Evolutionary conservation across 2,113 vertebrate genomes (phyloP).

Genomic region (Calyptommatus sinebrachiatus): DNA sequence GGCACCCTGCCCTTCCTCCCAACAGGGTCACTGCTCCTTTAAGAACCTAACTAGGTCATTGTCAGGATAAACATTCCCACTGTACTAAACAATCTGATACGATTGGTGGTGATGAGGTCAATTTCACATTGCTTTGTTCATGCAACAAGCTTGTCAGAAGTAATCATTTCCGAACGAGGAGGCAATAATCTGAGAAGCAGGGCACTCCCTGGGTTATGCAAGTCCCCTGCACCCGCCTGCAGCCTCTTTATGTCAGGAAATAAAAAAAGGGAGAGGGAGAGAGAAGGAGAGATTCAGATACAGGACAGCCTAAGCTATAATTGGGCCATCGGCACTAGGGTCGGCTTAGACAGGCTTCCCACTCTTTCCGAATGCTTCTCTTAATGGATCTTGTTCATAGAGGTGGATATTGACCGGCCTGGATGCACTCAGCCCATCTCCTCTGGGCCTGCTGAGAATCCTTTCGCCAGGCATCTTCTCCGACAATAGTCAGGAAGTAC

Average conservation of each 20-base stretch:
- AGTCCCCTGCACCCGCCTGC: neutral
- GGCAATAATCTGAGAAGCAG: constrained; percentile 28
- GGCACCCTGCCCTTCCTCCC: rapidly evolving
- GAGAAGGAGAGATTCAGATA: neutral
- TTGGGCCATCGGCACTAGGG: rapidly evolving
- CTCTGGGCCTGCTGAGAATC: no score
- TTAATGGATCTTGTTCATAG: neutral
- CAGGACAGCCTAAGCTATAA: neutral
- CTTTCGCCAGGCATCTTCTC: no score
- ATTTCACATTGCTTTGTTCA: constrained; percentile 62
- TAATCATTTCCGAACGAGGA: constrained; percentile 55
- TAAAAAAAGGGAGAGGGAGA: neutral
- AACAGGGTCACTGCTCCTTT: constrained; percentile 50
- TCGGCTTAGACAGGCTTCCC: neutral
- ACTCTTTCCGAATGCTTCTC: neutral
- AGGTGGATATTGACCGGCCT: neutral
- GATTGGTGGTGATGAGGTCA: constrained; percentile 64
- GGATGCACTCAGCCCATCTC: no score
- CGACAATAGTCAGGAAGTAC: rapidly evolving
- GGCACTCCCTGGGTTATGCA: constrained; percentile 24
- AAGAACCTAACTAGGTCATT: constrained; percentile 63
- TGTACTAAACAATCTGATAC: constrained; percentile 49
- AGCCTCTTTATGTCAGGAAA: neutral
- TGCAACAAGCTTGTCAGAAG: constrained; percentile 60
- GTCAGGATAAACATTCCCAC: constrained; percentile 27